These are phyloP conservation scores for Athene cunicularia DNA, from an alignment of 2,113 vertebrate species.

Conservation along the genomic window DNA sequence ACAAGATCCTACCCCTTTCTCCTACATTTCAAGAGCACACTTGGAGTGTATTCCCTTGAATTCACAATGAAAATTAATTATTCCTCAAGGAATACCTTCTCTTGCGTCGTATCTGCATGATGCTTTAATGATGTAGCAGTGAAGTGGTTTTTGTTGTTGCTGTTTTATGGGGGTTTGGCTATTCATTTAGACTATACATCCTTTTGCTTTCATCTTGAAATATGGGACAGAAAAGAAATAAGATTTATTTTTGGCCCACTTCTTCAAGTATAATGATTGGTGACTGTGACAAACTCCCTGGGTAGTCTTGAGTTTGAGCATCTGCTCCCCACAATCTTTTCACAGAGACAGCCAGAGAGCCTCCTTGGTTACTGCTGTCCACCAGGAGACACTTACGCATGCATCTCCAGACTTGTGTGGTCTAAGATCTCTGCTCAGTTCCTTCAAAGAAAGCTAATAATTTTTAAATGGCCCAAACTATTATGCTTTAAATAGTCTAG, in stretches of 20 bases:
- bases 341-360: neutral
- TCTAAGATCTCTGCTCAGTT: neutral
- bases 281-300: neutral
- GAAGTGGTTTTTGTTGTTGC: neutral
- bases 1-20: neutral
- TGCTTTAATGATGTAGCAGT: neutral
- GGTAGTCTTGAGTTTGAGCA: neutral
- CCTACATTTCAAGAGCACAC: neutral
- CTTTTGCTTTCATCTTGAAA: neutral
- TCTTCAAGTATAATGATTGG: neutral
- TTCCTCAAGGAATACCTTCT: neutral
- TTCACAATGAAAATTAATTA: neutral
- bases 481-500: neutral
- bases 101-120: neutral
- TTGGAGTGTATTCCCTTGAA: neutral
- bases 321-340: neutral
- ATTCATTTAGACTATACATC: neutral
- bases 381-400: neutral
- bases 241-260: neutral
- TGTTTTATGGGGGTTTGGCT: neutral
- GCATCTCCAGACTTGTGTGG: neutral
- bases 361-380: neutral
- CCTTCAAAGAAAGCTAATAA: neutral
- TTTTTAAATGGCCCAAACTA: neutral
- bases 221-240: neutral